Base-by-base conservation (phyloP, 1,140 invertebrate genomes). In the Brachionus calyciflorus region DNA sequence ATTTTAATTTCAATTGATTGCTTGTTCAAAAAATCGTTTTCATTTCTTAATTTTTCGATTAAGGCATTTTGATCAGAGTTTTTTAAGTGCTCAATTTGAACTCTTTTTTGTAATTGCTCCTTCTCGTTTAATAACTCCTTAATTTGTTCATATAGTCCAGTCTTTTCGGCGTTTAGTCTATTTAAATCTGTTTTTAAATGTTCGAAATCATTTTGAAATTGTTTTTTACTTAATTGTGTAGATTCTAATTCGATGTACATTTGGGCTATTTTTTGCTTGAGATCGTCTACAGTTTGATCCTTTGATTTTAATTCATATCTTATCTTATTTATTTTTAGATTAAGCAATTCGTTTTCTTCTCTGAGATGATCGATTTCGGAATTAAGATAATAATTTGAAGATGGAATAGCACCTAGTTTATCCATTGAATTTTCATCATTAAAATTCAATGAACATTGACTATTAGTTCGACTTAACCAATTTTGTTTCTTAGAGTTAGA, bases 261-360 rank as follows among this genome's bases (percentile, higher is more conserved):
- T 73, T 73, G 69, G 19, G 69, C 69, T 6, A 73, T 73, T 40
- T 73, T 49, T n/a, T 49, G 51, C 30, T 73, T 73, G 24, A 73
- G 26, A 53, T 73, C 69, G 17, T 55, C 51, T 3, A 51, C 46
- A 14, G 48, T 30, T 51, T 49, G 46, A 40, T 73, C 69, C 19
- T 30, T 37, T 40, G 51, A 55, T 30, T 49, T 73, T 33, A 49
- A 17, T 12, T 73, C 69, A 19, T 73, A 73, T 51, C 40, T 49
- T 37, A 73, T 6, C 17, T 51, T 49, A 40, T 73, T 55, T 17
- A 51, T 55, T 55, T 73, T 73, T 0, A 55, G 40, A 51, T 30
- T 26, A 26, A 73, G 51, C 3, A 55, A 19, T 17, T 73, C 69
- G 19, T 73, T 73, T 73, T 73, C 69, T 73, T 73, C 69, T 7